These are phyloP conservation scores for Rhinoraja longicauda DNA, from an alignment of 2,797 vertebrate species.

Conservation along the genomic window DNA sequence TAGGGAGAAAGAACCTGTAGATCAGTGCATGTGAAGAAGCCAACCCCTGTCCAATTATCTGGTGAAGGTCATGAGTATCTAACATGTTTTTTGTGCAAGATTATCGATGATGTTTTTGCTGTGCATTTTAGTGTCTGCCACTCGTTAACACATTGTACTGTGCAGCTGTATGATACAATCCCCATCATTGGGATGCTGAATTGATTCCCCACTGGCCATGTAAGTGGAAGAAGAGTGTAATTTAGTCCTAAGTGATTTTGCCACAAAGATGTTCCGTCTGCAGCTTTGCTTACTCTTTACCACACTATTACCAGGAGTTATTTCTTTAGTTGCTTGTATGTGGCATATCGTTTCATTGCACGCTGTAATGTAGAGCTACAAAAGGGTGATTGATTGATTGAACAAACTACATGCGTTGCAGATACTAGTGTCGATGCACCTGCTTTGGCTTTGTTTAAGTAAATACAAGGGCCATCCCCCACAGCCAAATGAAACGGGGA, in stretches of 20 bases:
- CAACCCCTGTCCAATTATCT: neutral
- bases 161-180: neutral
- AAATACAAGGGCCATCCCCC: neutral
- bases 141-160: neutral
- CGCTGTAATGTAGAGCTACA: neutral
- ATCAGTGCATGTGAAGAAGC: neutral
- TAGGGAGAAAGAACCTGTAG: neutral
- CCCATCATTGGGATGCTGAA: neutral
- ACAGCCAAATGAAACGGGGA: neutral
- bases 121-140: neutral
- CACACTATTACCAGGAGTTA: neutral
- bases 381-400: neutral
- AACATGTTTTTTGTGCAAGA: neutral
- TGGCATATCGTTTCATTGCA: neutral
- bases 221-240: slow-evolving; percentile 15
- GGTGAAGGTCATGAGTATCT: neutral
- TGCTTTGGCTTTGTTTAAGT: slow-evolving; percentile 20
- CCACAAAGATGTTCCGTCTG: slow-evolving; percentile 10
- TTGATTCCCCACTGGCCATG: slow-evolving; percentile 13
- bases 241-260: neutral
- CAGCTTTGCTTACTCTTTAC: slow-evolving; percentile 8
- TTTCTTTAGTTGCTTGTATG: slow-evolving; percentile 10
- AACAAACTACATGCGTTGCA: neutral
- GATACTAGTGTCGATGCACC: neutral
- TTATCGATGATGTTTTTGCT: neutral